Evolutionary conservation across 1,140 invertebrate genomes (phyloP), one percentile per base, ranked within the genome.

Genomic region (Mycetomoellerius zeteki): DNA sequence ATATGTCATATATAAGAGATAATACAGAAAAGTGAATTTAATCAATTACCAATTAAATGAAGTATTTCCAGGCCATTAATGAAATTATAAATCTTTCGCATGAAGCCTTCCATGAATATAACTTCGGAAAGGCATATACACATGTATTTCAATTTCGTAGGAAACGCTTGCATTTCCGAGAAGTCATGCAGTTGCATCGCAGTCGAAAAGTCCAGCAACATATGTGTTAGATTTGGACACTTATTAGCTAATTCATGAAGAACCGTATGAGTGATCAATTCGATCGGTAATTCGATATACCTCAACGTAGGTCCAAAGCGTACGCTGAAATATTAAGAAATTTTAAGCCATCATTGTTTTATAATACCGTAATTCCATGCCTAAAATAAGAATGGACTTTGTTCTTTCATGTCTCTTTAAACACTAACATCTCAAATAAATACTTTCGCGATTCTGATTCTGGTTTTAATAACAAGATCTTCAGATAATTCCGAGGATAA

Each of bases 71-170:
- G 94, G 10, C 99, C 99, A 87, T 99, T 99, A 92, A 99, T 99
- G 93, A 99, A 99, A 94, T 99, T 99, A 94, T 99, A 99, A 88
- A 99, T 99, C 95, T 99, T 99, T 85, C 99, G 96, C 99, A 99
- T 99, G 94, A 99, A 99, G n/a, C 99, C 99, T 95, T 99, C 99
- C 98, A 99, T 99, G 95, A 99, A 99, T 93, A 99, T 99, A 67
- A 99, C 99, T 95, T 99, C 99, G 0, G 99, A 99, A 0, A 99
- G 95, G 92, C 99, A 99, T 91, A 99, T 98, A 94, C 99, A 99
- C 96, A 99, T 97, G 92, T 99, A 99, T 43, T 97, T 97, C 7
- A 99, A 95, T 94, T 99, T 99, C n/a, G 99, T 99, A 16, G 99
- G 99, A 95, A 99, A 99, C 8, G 98, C 97, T 94, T 99, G 98